Conservation (phyloP, 2,113 vertebrate species). For the Aviceda subcristata region DNA sequence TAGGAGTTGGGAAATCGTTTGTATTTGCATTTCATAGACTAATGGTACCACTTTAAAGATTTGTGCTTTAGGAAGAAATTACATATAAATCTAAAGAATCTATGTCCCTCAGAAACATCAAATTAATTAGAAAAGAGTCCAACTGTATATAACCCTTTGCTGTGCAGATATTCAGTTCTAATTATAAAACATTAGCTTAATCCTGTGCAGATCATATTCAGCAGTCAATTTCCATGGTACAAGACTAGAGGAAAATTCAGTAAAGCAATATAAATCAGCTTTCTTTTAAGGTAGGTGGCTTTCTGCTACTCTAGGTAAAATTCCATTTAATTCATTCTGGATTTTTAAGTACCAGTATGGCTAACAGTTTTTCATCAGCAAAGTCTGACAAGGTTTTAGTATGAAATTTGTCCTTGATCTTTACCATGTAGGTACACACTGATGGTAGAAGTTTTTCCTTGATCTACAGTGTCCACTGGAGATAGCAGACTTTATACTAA, state of each 20-base stretch:
- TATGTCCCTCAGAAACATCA: background rate
- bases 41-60: background rate
- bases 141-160: background rate
- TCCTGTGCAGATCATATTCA: background rate
- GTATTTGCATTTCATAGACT: background rate
- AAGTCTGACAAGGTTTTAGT: background rate
- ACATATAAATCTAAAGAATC: background rate
- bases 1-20: background rate
- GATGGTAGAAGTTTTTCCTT: background rate
- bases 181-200: conserved; percentile 3
- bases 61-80: background rate
- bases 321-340: background rate
- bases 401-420: background rate
- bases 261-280: background rate
- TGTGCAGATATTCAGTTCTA: background rate
- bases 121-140: background rate
- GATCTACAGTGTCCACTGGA: background rate
- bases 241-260: background rate
- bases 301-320: background rate
- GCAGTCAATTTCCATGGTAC: background rate
- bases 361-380: background rate
- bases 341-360: background rate
- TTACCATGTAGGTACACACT: background rate
- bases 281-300: background rate
- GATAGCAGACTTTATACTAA: background rate